Base-by-base conservation (phyloP, 2,113 vertebrate genomes). In the Terrapene triunguis region DNA sequence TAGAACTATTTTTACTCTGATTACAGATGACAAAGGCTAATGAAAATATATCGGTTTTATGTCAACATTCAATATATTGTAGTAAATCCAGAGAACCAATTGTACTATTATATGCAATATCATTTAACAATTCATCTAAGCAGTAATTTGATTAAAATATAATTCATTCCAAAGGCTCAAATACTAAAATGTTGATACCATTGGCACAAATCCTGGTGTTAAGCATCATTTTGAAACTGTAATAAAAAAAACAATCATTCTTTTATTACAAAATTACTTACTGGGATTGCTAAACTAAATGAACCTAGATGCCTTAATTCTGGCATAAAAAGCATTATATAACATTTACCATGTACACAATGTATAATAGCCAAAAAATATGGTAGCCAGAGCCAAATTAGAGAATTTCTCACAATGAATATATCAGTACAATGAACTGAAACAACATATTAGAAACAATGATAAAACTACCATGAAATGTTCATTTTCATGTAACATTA, bases 121-220 rank as follows among this genome's bases (percentile, higher is more conserved):
- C 65, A 82, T 80, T 80, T 89, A 81, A 89, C 82, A 88, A 95
- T 94, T 91, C 16, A 92, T 78, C 44, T 88, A 72, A 94, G 84
- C 14, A 78, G 55, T 88, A 91, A 93, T 6, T 0, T 93, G n/a
- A 93, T 55, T 79, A 89, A 65, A 84, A 92, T 8, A 38, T 51
- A 95, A 87, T 82, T 95, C 48, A 95, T 53, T 96, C 84, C 89
- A 82, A 17, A 94, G 83, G 51, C 90, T 96, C 84, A 84, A 89
- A 19, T 74, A 90, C 19, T 92, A 89, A 95, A 90, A 82, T 57
- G 94, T 24, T 86, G 59, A 59, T 80, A 82, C 21, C 48, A 92
- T 44, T 88, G 84, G 85, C 13, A 78, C 55, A 92, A 87, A 92
- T 89, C 2, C 10, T 76, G n/a, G 8, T 90, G 88, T 96, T 94